Evolutionary conservation across 2,888 invertebrate genomes (phyloP).

Genomic region (Hypena proboscidalis): DNA sequence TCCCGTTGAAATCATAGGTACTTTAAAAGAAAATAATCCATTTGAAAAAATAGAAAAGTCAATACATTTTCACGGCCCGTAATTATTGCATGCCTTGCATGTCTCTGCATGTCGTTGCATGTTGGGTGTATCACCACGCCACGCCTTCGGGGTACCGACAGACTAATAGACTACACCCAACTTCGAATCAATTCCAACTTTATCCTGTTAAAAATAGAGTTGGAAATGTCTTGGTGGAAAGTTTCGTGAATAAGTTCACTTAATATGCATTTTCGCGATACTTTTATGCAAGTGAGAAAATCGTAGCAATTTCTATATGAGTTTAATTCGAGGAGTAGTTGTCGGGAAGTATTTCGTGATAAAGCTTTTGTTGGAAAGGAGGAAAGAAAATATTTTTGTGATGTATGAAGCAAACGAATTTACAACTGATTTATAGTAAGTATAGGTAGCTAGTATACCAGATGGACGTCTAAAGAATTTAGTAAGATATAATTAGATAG

Average conservation of each 20-base stretch:
- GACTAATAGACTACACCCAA: conserved; percentile 7
- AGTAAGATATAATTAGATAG: no score
- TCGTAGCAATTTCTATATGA: conserved; percentile 7
- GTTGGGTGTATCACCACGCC: conserved; percentile 36
- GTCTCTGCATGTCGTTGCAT: conserved; percentile 25
- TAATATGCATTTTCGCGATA: conserved; percentile 14
- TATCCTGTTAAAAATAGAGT: conserved; percentile 10
- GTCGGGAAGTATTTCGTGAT: no score
- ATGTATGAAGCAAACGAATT: no score
- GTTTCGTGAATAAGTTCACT: conserved; percentile 7
- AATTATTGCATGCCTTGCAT: conserved; percentile 26
- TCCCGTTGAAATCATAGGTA: no score
- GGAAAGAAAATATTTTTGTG: no score
- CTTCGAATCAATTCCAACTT: conserved; percentile 5
- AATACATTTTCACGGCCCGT: conserved; percentile 28
- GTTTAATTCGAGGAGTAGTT: conserved; percentile 8
- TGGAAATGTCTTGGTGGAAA: not conserved
- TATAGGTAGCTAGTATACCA: no score
- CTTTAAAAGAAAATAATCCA: no score
- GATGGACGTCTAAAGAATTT: no score
- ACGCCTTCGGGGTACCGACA: conserved; percentile 33
- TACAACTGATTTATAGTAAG: no score
- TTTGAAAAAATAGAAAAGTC: conserved; percentile 16
- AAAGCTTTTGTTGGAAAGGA: no score
- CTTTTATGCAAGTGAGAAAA: conserved; percentile 10